Percentiles rank a stretch among this genome's conserved stretches.
Evolutionary conservation across 2,888 invertebrate species (phyloP).

Genomic region (Pandemis corylana): DNA sequence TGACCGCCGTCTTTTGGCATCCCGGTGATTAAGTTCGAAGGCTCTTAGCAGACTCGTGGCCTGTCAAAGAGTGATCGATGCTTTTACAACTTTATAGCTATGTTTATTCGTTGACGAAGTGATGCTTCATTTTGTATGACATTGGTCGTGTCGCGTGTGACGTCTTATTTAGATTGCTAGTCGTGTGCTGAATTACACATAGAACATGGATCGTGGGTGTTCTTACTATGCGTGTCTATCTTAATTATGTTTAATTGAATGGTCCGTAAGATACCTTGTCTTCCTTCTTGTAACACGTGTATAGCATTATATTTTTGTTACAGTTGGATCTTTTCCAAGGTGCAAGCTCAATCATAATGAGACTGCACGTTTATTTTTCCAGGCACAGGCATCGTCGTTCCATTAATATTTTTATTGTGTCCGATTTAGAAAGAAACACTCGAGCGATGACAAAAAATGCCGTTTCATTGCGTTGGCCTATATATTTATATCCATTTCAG

Average conservation of each 20-base stretch:
- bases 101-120: not conserved
- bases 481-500: constrained; percentile 50
- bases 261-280: not conserved
- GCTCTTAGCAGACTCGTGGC: constrained; percentile 47
- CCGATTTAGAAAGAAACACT: not conserved
- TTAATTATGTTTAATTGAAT: not conserved
- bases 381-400: too few relatives aligned
- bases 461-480: constrained; percentile 22
- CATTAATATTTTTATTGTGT: not conserved
- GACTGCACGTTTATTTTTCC: too few relatives aligned
- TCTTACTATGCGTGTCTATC: not conserved
- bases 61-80: constrained; percentile 61
- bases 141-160: not conserved
- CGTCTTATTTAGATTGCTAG: not conserved
- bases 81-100: constrained; percentile 45
- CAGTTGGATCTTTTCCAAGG: too few relatives aligned
- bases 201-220: not conserved
- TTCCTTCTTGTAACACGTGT: not conserved
- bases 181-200: not conserved
- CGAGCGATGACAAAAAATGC: constrained; percentile 16
- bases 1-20: constrained; percentile 9
- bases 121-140: constrained; percentile 1
- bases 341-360: too few relatives aligned
- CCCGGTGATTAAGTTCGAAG: constrained; percentile 28
- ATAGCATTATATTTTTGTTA: not conserved